Evolutionary conservation across 2,797 vertebrate species (phyloP).

Genomic region (Characodon lateralis): DNA sequence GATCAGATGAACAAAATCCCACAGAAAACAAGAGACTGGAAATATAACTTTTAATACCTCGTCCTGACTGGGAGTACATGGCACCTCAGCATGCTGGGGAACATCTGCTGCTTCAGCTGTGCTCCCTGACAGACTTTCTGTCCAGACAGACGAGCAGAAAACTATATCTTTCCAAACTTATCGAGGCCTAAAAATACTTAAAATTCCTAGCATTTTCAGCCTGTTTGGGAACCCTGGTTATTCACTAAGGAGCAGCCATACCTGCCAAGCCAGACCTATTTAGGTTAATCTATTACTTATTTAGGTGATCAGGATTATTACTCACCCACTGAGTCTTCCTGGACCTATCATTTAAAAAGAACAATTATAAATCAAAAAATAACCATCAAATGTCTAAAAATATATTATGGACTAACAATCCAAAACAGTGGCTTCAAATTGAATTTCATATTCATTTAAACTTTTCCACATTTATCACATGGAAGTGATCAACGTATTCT

Average conservation of each 20-base stretch:
- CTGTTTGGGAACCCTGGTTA: neutral
- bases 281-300: neutral
- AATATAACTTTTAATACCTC: slow-evolving; percentile 14
- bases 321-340: slow-evolving; percentile 38
- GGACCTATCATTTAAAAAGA: slow-evolving; percentile 14
- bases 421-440: neutral
- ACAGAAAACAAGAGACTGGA: neutral
- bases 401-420: neutral
- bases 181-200: neutral
- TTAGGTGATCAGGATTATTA: neutral
- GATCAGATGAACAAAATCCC: neutral
- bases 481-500: neutral
- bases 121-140: slow-evolving; percentile 14
- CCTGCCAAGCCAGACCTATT: neutral
- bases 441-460: neutral
- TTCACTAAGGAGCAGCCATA: neutral
- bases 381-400: neutral
- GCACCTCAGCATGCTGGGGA: neutral
- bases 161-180: neutral
- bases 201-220: neutral
- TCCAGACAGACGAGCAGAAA: neutral
- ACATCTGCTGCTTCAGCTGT: neutral
- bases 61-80: neutral
- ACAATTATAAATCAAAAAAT: neutral
- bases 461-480: neutral